A percentile compares a stretch with the other conserved stretches of the same genome.
Evolutionary conservation across 2,797 vertebrate species (phyloP).

Genomic region (Gadopsis marmoratus): DNA sequence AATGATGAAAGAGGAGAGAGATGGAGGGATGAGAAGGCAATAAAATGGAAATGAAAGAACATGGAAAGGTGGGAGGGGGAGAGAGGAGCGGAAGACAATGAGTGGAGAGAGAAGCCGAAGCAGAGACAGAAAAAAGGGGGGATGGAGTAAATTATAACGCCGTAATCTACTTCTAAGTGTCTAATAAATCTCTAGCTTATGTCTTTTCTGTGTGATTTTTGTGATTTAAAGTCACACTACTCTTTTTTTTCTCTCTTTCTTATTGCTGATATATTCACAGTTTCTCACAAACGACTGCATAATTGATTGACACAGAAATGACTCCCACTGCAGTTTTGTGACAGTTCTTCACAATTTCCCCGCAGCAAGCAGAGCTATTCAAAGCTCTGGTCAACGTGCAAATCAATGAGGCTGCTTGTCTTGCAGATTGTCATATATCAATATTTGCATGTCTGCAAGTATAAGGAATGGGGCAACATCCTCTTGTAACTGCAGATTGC

Average conservation of each 20-base stretch:
- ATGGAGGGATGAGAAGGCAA: slow-evolving; percentile 62
- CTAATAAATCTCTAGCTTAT: slow-evolving; percentile 44
- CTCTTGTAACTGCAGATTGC: not conserved
- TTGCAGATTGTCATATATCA: not conserved
- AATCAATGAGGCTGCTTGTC: slow-evolving; percentile 37
- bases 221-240: slow-evolving; percentile 5
- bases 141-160: slow-evolving; percentile 46
- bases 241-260: not conserved
- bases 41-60: slow-evolving; percentile 62
- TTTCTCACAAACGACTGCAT: slow-evolving; percentile 1
- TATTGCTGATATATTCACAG: slow-evolving; percentile 9
- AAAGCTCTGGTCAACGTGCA: slow-evolving; percentile 30
- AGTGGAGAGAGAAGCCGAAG: slow-evolving; percentile 23
- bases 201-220: slow-evolving; percentile 23
- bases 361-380: slow-evolving; percentile 15
- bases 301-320: slow-evolving; percentile 43
- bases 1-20: slow-evolving; percentile 65
- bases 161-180: slow-evolving; percentile 38
- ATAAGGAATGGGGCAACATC: not conserved
- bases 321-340: slow-evolving; percentile 26
- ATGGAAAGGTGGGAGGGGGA: not conserved
- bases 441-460: slow-evolving; percentile 5
- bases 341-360: slow-evolving; percentile 19
- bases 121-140: not conserved
- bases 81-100: slow-evolving; percentile 1